Percentiles rank a stretch among this genome's conserved stretches.
These are phyloP conservation scores for Rhopalosiphum maidis DNA, from an alignment of 1,140 invertebrate species.

Conservation along the genomic window DNA sequence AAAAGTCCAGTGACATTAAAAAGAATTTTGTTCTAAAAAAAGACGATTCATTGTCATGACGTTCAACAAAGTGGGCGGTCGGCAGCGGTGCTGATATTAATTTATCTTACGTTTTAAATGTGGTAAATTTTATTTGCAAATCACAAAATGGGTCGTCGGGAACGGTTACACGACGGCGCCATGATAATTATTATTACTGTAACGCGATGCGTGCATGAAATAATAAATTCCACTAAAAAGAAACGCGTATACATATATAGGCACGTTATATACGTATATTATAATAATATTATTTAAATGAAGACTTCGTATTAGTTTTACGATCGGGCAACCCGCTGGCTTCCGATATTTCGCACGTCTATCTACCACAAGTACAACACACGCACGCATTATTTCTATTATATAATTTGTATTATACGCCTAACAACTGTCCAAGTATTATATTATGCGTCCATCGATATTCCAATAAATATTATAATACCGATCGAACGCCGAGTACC, in stretches of 20 bases:
- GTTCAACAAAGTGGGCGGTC: neutral
- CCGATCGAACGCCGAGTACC: neutral
- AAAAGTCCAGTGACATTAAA: neutral
- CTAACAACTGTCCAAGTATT: neutral
- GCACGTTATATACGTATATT: too few relatives aligned
- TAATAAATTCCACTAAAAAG: neutral
- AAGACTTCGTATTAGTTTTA: constrained; percentile 3
- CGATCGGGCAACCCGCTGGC: constrained; percentile 27
- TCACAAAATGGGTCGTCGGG: neutral
- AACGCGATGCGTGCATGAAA: neutral
- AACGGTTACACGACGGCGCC: neutral
- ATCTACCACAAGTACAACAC: neutral
- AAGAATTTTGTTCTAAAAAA: neutral
- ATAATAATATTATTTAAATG: neutral
- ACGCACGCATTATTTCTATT: too few relatives aligned
- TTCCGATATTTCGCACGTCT: neutral
- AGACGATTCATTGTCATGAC: neutral
- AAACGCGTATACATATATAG: neutral
- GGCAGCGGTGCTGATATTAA: neutral
- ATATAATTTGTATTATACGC: neutral
- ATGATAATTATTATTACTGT: neutral
- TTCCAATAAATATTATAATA: neutral
- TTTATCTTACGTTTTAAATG: neutral
- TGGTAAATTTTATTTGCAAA: neutral
- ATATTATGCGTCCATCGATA: neutral